Base-by-base conservation (phyloP, 2,113 vertebrate genomes). In the Silurus meridionalis region DNA sequence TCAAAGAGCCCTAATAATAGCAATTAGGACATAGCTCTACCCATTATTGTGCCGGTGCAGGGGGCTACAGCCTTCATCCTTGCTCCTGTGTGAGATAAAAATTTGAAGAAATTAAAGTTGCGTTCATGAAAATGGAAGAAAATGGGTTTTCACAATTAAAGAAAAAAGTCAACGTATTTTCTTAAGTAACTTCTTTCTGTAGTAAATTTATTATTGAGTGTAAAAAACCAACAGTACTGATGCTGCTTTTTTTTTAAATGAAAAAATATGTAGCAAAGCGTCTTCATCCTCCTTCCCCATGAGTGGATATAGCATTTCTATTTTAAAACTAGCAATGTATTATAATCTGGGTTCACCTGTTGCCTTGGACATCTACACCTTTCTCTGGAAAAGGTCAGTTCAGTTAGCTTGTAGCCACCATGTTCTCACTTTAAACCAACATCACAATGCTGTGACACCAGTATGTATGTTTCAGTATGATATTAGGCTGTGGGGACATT, bases 1-100 rank as follows among this genome's bases (percentile, higher is more conserved):
- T 94, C 91, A 91, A 91, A 93, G 87, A 81, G 85, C 90, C 91
- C 89, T 88, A 85, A 92, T 93, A 92, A 92, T 88, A 93, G 91
- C 91, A 93, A 93, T 93, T 91, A 92, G 91, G 87, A 88, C 89
- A 88, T 71, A 69, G 72, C 63, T 57, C 79, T 89, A 86, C 87
- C 91, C 87, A 90, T 89, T 92, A 93, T 91, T 93, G 90, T 85
- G 84, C 84, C 86, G 53, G 67, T 63, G 64, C 48, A 71, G 74
- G 58, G 89, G 85, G 83, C 82, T 28, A 37, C 60, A 58, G 71
- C 58, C 72, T 64, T 61, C 50, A 75, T 72, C 71, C 55, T 3
- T 46, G 72, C n/a, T n/a, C 8, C 10, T 25, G 15, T 52, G 52
- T 81, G 71, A 77, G 85, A 90, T 88, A 85, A 88, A 84, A 55